phyloP scores from a whole-genome alignment of 2,113 vertebrate species.

The Podiceps cristatus region DNA sequence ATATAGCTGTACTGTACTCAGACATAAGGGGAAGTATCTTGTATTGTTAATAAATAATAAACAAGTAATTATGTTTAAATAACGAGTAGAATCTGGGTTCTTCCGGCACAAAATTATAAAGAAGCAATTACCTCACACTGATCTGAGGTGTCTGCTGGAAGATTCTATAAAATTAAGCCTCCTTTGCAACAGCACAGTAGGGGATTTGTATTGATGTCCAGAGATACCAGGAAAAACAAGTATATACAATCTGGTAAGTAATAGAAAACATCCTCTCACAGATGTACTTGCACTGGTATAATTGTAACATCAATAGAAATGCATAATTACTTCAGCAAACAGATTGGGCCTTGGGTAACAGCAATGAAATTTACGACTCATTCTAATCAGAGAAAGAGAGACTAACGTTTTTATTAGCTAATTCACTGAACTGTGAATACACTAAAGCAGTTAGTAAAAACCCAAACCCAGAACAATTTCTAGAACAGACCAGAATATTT shows the following conservation, averaged over 20 bases:
- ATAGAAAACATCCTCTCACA: background rate
- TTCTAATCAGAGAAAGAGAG: background rate
- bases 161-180: background rate
- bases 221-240: background rate
- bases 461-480: background rate
- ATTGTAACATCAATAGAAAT: background rate
- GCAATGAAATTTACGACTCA: background rate
- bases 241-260: background rate
- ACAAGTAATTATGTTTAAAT: background rate
- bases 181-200: background rate
- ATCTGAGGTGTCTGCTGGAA: background rate
- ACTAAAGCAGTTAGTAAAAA: background rate
- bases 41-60: no score
- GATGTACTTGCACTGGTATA: background rate
- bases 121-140: background rate
- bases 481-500: background rate
- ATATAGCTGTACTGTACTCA: background rate
- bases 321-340: background rate
- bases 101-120: background rate
- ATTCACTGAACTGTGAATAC: background rate
- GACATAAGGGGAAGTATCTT: background rate
- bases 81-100: background rate
- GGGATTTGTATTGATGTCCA: background rate
- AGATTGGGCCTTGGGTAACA: background rate
- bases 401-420: background rate